These are phyloP conservation scores for Laothoe populi DNA, from an alignment of 2,888 invertebrate species.

Conservation along the genomic window DNA sequence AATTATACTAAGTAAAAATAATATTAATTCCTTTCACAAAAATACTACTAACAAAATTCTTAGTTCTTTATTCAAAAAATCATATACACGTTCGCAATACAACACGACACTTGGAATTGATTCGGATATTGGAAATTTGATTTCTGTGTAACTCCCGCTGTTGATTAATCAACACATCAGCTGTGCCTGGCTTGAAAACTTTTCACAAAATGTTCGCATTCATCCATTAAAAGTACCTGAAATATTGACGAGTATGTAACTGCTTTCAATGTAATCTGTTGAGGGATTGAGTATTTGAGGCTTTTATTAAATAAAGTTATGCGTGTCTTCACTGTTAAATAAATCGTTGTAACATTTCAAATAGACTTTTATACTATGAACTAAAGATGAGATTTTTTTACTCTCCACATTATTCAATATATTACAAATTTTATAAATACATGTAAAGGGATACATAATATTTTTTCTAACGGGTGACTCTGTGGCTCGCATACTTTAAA, in stretches of 20 bases:
- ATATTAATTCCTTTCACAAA: too few relatives aligned
- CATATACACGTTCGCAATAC: not conserved
- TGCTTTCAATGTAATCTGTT: not conserved
- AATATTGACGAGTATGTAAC: not conserved
- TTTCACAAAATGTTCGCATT: constrained; percentile 2
- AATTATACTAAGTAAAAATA: too few relatives aligned
- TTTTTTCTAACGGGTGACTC: too few relatives aligned
- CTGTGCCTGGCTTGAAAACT: constrained; percentile 14
- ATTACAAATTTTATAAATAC: too few relatives aligned
- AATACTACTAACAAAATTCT: not conserved
- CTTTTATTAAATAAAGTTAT: too few relatives aligned
- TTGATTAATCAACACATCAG: constrained; percentile 21
- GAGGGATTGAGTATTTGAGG: not conserved
- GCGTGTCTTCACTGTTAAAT: too few relatives aligned
- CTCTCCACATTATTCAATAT: too few relatives aligned
- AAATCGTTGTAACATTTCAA: too few relatives aligned
- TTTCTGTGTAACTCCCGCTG: constrained; percentile 16
- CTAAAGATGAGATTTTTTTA: too few relatives aligned
- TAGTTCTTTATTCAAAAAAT: not conserved
- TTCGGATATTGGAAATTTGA: constrained; percentile 23
- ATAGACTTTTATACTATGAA: too few relatives aligned
- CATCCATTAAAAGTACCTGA: constrained; percentile 5
- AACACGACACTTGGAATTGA: constrained; percentile 2
- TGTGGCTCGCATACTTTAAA: too few relatives aligned
- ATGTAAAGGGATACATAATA: too few relatives aligned